Conservation (phyloP, 2,888 invertebrate species). For the Morpho deidamia region DNA sequence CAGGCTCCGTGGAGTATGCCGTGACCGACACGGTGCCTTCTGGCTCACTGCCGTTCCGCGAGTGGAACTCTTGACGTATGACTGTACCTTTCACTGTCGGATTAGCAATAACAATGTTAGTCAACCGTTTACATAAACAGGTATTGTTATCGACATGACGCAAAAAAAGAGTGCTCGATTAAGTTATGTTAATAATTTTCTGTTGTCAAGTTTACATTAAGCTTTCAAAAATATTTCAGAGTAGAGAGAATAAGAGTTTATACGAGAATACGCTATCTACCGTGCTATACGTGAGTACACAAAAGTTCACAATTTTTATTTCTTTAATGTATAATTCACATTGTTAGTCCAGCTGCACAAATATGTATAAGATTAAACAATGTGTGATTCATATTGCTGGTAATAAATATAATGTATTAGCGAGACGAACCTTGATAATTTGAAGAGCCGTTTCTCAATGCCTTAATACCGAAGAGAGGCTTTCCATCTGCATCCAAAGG, state of each 20-base stretch:
- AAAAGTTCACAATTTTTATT: too few relatives aligned
- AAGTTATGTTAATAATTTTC: neutral
- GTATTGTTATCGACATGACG: constrained; percentile 23
- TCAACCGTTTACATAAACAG: constrained; percentile 27
- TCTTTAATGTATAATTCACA: too few relatives aligned
- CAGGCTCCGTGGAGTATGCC: constrained; percentile 83
- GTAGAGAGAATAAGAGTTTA: too few relatives aligned
- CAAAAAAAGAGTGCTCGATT: neutral
- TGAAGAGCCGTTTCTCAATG: constrained; percentile 80
- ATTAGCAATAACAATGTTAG: constrained; percentile 25
- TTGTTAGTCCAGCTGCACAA: constrained; percentile 8
- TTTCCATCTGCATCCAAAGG: constrained; percentile 89
- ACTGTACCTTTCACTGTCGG: constrained; percentile 84
- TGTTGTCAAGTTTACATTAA: too few relatives aligned
- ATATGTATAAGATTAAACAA: constrained; percentile 12
- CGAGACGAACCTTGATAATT: constrained; percentile 80
- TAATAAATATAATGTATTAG: too few relatives aligned
- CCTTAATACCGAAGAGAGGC: constrained; percentile 88
- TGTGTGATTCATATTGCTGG: neutral
- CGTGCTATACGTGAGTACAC: too few relatives aligned
- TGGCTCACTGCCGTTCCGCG: constrained; percentile 83
- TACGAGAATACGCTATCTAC: too few relatives aligned
- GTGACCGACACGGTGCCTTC: constrained; percentile 83
- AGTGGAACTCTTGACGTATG: constrained; percentile 82
- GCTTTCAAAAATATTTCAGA: too few relatives aligned